Percentiles rank a stretch among this genome's conserved stretches.
phyloP scores from a whole-genome alignment of 2,113 vertebrate genomes.

The Neodontobutis hainanensis region DNA sequence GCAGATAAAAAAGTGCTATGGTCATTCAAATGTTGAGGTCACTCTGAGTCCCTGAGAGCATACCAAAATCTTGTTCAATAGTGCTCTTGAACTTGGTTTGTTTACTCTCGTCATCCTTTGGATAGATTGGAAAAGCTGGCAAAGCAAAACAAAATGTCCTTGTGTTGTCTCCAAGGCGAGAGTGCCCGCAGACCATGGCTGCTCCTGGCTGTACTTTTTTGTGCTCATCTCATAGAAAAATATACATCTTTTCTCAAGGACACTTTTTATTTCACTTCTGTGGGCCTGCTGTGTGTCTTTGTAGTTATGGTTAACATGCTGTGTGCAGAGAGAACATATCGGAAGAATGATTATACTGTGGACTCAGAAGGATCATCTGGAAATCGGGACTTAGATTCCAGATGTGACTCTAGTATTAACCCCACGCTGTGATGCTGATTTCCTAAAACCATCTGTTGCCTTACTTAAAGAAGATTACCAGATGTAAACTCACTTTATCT shows the following conservation, averaged over 20 bases:
- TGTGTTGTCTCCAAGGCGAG: slow-evolving; percentile 68
- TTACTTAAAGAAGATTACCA: slow-evolving; percentile 1
- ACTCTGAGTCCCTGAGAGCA: slow-evolving; percentile 16
- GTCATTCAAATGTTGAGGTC: slow-evolving; percentile 44
- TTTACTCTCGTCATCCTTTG: slow-evolving; percentile 44
- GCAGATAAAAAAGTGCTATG: slow-evolving; percentile 21
- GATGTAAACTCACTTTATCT: slow-evolving; percentile 3
- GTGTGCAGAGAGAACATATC: slow-evolving; percentile 30
- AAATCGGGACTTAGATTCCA: slow-evolving; percentile 61
- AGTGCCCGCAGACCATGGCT: slow-evolving; percentile 52
- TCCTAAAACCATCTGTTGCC: slow-evolving; percentile 20
- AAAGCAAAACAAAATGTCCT: slow-evolving; percentile 74
- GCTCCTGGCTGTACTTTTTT: slow-evolving; percentile 29
- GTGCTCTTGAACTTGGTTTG: slow-evolving; percentile 25
- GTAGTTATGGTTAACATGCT: slow-evolving; percentile 47
- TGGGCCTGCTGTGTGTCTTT: slow-evolving; percentile 26
- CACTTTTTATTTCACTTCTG: slow-evolving; percentile 28
- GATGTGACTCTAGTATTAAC: slow-evolving; percentile 65
- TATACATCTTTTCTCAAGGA: slow-evolving; percentile 69
- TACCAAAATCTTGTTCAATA: slow-evolving; percentile 38
- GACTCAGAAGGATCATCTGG: slow-evolving; percentile 52
- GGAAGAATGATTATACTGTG: slow-evolving; percentile 45
- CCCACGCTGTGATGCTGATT: slow-evolving; percentile 42
- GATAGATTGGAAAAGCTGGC: slow-evolving; percentile 51
- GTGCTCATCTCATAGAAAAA: slow-evolving; percentile 57